These are phyloP conservation scores for Cyanistes caeruleus DNA, from an alignment of 2,113 vertebrate genomes.

Conservation along the genomic window DNA sequence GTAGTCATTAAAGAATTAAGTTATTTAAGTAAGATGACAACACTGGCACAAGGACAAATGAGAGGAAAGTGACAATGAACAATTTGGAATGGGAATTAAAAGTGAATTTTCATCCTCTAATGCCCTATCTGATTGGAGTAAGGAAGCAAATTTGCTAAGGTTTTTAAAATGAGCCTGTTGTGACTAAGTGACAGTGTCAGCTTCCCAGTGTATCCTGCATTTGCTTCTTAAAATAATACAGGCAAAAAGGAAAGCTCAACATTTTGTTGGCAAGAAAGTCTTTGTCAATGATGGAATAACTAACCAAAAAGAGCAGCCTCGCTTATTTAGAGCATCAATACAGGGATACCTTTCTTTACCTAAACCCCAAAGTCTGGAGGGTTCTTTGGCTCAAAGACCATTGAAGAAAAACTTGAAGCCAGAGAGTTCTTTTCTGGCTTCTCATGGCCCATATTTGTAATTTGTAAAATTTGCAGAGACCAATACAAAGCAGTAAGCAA, in stretches of 20 bases:
- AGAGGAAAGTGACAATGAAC: not conserved
- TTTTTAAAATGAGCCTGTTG: not conserved
- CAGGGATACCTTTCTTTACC: not conserved
- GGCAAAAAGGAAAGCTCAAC: not conserved
- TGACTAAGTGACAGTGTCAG: not conserved
- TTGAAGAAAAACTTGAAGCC: not conserved
- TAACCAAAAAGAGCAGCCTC: not conserved
- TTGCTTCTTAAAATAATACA: not conserved
- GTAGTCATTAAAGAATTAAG: slow-evolving; percentile 17
- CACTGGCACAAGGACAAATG: not conserved
- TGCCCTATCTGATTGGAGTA: not conserved
- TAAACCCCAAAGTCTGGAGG: not conserved
- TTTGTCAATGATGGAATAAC: not conserved
- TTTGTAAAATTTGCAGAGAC: not conserved
- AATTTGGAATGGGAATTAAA: not conserved
- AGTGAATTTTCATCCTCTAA: not conserved
- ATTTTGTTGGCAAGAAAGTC: not conserved
- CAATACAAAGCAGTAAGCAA: not conserved
- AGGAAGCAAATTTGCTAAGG: not conserved
- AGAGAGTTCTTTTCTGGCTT: not conserved
- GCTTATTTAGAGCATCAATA: not conserved
- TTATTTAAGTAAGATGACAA: not conserved
- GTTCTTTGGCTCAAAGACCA: not conserved
- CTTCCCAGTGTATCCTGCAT: not conserved
- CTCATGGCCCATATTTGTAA: not conserved